Base-by-base conservation (phyloP, 2,113 vertebrate genomes). In the Echinops telfairi region DNA sequence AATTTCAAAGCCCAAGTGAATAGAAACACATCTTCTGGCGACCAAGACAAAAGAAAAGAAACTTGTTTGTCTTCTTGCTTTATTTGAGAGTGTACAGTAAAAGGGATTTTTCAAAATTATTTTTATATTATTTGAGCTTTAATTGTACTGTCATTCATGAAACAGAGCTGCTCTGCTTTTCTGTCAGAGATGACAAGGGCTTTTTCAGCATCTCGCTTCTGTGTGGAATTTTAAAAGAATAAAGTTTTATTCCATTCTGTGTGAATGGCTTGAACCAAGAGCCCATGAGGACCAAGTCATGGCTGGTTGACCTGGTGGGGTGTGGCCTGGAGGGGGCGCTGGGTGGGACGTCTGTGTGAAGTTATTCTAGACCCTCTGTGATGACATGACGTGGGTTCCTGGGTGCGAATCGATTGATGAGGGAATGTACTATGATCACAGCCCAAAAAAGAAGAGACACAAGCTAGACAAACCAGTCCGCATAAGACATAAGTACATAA, bases 101-200 rank as follows among this genome's bases (percentile, higher is more conserved):
- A 98, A 98, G 97, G 94, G 94, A 92, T 95, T 94, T 95, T 94
- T 93, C 80, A 94, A 84, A 89, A 96, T 97, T 97, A 97, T 97
- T 97, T 10, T 98, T 96, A 88, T 97, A 96, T 96, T 87, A 97
- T 97, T 98, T 98, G 97, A 98, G 98, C 97, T 98, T 98, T 98
- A 98, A 97, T 95, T 97, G 98, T 98, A 97, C 96, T 98, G 97
- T 98, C 97, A 97, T 98, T 98, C 97, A 97, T 98, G 97, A 97
- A 97, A 94, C 97, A 97, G 95, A 98, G 97, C 96, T 95, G 98
- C 96, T 97, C 96, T 97, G 97, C 97, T 98, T 97, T 98, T 97
- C 96, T 98, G 97, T 98, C 98, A 97, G 95, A 98, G 96, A 98
- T 98, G 96, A 97, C 97, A 98, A 97, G 97, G 97, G 97, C 97